Base-by-base conservation (phyloP, 2,888 invertebrate species). In the Thereva nobilitata region DNA sequence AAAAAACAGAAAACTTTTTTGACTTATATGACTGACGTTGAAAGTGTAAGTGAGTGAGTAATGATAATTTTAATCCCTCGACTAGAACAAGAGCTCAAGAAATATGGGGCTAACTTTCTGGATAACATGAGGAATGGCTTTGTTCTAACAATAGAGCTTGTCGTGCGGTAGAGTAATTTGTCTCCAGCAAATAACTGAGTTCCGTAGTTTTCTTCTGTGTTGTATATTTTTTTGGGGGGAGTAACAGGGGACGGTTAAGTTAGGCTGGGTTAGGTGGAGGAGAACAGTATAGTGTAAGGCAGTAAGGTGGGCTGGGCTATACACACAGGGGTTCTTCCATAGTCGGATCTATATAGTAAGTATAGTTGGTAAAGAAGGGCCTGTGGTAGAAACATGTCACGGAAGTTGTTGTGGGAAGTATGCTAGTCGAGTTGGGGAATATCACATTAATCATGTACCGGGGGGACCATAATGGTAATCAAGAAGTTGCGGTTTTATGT, bases 401-500 rank as follows among this genome's bases (percentile, higher is more conserved):
- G 68, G 68, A 69, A 67, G 59, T 67, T 64, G 23, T 23, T 23
- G 64, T 52, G 42, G 64, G 49, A 41, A 67, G 59, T 47, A 69
- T 53, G 52, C 56, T 53, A 59, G 23, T 23, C 59, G 49, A 49
- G 35, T 23, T 49, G 52, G 67, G 64, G 64, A 69, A 69, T 67
- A 63, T 66, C 34, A 49, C 65, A 68, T 68, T 69, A 69, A 69
- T 69, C 68, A 69, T 69, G 66, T 42, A 37, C 23, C 23, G 23
- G 47, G 38, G 47, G 59, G 59, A 49, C 49, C 59, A 65, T 64
- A 65, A 68, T 68, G 68, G 68, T 65, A 68, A 68, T 65, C 66
- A 66, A 65, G 65, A 61, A 68, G 54, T 68, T 68, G 65, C 68
- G 61, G 68, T 68, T 68, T 68, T 68, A 68, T 68, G 68, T 63